These are phyloP conservation scores for Noctuana brunneofusca DNA, from an alignment of 2,888 invertebrate genomes.

Conservation along the genomic window DNA sequence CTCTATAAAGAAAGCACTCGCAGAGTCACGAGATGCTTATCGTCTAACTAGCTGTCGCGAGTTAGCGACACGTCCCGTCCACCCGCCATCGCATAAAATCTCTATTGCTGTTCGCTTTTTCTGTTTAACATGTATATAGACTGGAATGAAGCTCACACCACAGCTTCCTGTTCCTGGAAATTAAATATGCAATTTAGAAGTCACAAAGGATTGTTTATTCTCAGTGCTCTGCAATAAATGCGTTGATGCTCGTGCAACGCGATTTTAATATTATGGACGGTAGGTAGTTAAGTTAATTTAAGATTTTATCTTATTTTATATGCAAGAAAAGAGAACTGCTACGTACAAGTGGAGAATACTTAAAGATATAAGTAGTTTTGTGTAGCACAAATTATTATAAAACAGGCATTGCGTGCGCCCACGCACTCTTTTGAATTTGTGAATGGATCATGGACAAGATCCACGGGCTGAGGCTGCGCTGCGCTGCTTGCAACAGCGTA, in stretches of 20 bases:
- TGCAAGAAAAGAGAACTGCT: background rate
- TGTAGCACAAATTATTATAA: constrained; percentile 34
- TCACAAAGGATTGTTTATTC: constrained; percentile 22
- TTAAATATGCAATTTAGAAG: constrained; percentile 24
- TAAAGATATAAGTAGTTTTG: constrained; percentile 35
- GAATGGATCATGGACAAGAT: constrained; percentile 61
- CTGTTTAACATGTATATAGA: constrained; percentile 48
- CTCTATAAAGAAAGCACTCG: constrained; percentile 68
- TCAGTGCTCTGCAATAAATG: constrained; percentile 9
- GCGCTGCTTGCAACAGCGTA: constrained; percentile 65
- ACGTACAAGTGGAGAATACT: constrained; percentile 8
- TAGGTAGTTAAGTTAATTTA: background rate
- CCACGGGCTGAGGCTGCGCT: constrained; percentile 40
- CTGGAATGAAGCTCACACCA: constrained; percentile 39
- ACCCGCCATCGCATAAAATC: constrained; percentile 50
- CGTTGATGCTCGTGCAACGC: constrained; percentile 8
- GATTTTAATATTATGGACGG: constrained; percentile 5
- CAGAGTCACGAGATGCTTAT: constrained; percentile 65
- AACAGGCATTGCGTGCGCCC: constrained; percentile 55
- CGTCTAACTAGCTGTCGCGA: constrained; percentile 67
- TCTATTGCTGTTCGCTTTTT: constrained; percentile 50
- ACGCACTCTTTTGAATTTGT: constrained; percentile 55
- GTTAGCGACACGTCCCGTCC: constrained; percentile 53
- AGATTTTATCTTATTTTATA: constrained; percentile 6
- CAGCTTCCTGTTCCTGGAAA: constrained; percentile 28